phyloP scores from a whole-genome alignment of 2,888 invertebrate genomes.

The Augochlorella aurata region DNA sequence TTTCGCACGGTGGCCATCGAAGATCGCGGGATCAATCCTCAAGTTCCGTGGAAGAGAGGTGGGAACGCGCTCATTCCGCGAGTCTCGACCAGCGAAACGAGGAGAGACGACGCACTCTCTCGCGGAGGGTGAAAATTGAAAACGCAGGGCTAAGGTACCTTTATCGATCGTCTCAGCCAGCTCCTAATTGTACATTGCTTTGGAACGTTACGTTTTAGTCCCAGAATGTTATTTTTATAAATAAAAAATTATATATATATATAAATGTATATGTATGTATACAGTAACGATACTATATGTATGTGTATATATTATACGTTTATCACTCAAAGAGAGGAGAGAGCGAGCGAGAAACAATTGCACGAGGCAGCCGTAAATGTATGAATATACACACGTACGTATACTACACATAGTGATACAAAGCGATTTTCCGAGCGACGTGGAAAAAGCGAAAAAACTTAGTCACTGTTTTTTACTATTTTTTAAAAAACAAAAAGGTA shows the following conservation, averaged over 20 bases:
- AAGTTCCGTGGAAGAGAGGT: conserved; percentile 30
- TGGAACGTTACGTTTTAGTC: conserved; percentile 76
- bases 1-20: background rate
- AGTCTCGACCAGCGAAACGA: conserved; percentile 38
- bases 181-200: conserved; percentile 71
- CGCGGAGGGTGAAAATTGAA: conserved; percentile 30
- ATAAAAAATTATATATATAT: conserved; percentile 73
- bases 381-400: conserved; percentile 45
- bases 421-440: conserved; percentile 76
- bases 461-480: conserved; percentile 81
- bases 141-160: conserved; percentile 54
- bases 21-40: conserved; percentile 33
- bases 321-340: conserved; percentile 22
- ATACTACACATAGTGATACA: conserved; percentile 69
- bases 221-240: conserved; percentile 81
- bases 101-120: conserved; percentile 39
- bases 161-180: conserved; percentile 65
- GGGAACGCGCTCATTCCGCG: conserved; percentile 42
- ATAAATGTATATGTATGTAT: conserved; percentile 76
- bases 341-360: conserved; percentile 39
- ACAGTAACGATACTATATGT: conserved; percentile 71
- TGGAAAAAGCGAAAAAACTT: conserved; percentile 77
- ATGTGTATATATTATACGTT: conserved; percentile 39
- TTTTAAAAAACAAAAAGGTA: conserved; percentile 71
- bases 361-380: conserved; percentile 33